A percentile compares a stretch with the other conserved stretches of the same genome.
phyloP scores from a whole-genome alignment of 1,140 invertebrate species.

The Heliconius himera region DNA sequence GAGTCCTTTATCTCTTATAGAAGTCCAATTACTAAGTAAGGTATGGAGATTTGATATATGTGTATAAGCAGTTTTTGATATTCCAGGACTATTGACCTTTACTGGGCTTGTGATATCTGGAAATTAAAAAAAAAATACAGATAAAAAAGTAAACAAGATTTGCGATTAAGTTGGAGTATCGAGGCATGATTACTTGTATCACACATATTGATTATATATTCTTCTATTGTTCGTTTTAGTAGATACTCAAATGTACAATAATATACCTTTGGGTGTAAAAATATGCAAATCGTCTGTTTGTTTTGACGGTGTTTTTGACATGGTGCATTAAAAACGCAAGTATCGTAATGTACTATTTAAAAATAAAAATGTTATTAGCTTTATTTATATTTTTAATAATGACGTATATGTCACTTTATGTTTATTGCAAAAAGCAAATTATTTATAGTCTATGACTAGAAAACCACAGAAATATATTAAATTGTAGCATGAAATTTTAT shows the following conservation, averaged over 20 bases:
- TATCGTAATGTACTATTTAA: background rate
- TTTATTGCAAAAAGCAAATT: too few species aligned
- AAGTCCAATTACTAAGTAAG: constrained; percentile 59
- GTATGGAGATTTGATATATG: constrained; percentile 61
- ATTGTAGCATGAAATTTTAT: too few species aligned
- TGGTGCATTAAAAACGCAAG: constrained; percentile 14
- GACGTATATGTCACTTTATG: too few species aligned
- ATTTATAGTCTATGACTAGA: too few species aligned
- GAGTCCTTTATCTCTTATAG: constrained; percentile 58
- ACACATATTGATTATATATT: too few species aligned
- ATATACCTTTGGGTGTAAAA: constrained; percentile 58
- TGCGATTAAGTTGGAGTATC: background rate
- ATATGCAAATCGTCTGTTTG: constrained; percentile 23
- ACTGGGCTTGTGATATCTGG: constrained; percentile 55
- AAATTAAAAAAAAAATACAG: too few species aligned
- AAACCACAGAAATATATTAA: too few species aligned
- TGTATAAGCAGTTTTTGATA: constrained; percentile 64
- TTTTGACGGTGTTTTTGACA: constrained; percentile 56
- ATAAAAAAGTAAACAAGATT: too few species aligned
- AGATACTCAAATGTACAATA: background rate
- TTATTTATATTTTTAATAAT: too few species aligned
- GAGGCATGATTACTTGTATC: background rate
- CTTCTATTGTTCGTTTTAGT: too few species aligned
- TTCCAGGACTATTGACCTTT: constrained; percentile 52
- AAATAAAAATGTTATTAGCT: background rate